A percentile compares a stretch with the other conserved stretches of the same genome.
phyloP scores from a whole-genome alignment of 2,888 invertebrate genomes.

The Epistrophe grossulariae region DNA sequence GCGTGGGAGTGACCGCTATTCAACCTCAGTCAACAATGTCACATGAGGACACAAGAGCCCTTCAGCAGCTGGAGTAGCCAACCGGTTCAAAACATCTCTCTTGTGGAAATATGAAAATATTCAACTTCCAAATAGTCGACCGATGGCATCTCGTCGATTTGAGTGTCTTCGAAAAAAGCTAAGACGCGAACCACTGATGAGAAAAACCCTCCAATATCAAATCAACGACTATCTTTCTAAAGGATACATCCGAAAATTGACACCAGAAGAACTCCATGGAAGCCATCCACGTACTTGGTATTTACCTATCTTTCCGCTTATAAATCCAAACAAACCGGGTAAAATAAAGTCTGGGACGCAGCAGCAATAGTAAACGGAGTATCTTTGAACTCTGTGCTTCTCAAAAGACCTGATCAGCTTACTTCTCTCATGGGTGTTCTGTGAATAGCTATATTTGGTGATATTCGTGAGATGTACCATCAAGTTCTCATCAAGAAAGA shows the following conservation, averaged over 20 bases:
- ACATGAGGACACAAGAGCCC: neutral
- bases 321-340: neutral
- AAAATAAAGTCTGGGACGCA: conserved; percentile 1
- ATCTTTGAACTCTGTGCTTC: neutral
- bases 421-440: neutral
- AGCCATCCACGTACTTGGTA: neutral
- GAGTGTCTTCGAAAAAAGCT: conserved; percentile 2
- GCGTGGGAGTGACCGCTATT: neutral
- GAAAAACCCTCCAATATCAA: neutral
- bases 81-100: neutral
- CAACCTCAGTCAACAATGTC: conserved; percentile 4
- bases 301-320: too few species aligned
- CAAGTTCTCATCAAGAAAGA: too few species aligned
- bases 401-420: neutral
- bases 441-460: neutral
- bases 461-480: too few species aligned
- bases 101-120: neutral
- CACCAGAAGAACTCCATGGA: neutral
- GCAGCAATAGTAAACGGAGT: neutral
- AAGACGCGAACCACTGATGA: neutral
- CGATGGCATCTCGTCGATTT: conserved; percentile 5
- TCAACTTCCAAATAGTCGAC: neutral
- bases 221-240: neutral
- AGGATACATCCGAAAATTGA: neutral
- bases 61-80: neutral